A percentile compares a stretch with the other conserved stretches of the same genome.
These are phyloP conservation scores for Lasioglossum albipes DNA, from an alignment of 1,140 invertebrate species.

Conservation along the genomic window DNA sequence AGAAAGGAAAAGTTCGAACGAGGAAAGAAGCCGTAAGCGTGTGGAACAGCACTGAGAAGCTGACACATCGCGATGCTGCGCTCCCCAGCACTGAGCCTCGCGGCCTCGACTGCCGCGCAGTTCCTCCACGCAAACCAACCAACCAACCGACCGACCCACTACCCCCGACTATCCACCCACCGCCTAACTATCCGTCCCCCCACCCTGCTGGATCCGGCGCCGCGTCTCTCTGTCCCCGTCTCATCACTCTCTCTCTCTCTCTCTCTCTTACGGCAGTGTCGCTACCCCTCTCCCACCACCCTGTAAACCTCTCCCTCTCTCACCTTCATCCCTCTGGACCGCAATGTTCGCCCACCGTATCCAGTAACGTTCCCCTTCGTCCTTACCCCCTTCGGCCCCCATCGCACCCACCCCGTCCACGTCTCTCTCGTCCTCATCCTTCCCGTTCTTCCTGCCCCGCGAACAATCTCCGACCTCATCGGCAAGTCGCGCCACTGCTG, in stretches of 20 bases:
- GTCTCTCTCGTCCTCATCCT: conserved; percentile 25
- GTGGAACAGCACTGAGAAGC: conserved; percentile 69
- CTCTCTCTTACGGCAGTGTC: conserved; percentile 50
- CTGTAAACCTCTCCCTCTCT: too few species aligned
- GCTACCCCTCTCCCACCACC: conserved; percentile 29
- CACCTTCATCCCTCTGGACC: conserved; percentile 69
- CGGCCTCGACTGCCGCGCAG: conserved; percentile 77
- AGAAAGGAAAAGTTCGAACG: conserved; percentile 48
- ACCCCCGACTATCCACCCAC: conserved; percentile 67
- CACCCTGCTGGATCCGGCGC: conserved; percentile 12
- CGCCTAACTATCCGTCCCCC: conserved; percentile 52
- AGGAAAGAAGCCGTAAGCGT: conserved; percentile 58
- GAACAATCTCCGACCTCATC: conserved; percentile 41
- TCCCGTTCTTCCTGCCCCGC: conserved; percentile 44
- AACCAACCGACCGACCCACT: conserved; percentile 63
- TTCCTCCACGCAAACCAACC: conserved; percentile 74
- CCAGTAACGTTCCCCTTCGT: conserved; percentile 44
- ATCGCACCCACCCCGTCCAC: background rate
- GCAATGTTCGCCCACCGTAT: conserved; percentile 69
- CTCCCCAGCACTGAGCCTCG: conserved; percentile 76
- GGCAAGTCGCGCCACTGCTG: background rate
- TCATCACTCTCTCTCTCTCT: background rate
- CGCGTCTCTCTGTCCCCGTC: conserved; percentile 53
- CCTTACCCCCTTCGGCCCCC: conserved; percentile 2
- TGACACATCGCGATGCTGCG: conserved; percentile 78